These are phyloP conservation scores for Coregonus suidteri DNA, from an alignment of 2,797 vertebrate species.

Conservation along the genomic window DNA sequence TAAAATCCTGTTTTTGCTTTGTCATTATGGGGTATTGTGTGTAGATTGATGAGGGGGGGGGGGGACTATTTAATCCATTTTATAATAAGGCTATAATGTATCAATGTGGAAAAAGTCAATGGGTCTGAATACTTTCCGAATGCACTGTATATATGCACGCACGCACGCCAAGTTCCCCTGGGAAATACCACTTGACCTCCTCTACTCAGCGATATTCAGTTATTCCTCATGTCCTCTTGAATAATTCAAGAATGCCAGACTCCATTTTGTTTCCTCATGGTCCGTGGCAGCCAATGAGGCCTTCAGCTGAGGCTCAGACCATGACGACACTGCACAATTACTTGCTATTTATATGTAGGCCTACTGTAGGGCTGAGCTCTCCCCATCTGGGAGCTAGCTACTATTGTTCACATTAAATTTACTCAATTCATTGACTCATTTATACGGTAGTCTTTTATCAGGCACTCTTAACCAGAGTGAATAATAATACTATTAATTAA, in stretches of 20 bases:
- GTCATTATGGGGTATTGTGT: too few species aligned
- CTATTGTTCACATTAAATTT: neutral
- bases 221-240: constrained; percentile 36
- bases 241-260: constrained; percentile 47
- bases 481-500: neutral
- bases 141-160: neutral
- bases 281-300: constrained; percentile 28
- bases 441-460: neutral
- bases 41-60: too few species aligned
- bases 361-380: neutral
- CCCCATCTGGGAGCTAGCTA: neutral
- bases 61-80: too few species aligned
- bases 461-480: neutral
- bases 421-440: neutral
- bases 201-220: neutral
- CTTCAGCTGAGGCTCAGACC: constrained; percentile 6
- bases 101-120: too few species aligned
- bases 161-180: neutral
- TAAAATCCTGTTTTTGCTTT: too few species aligned
- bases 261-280: constrained; percentile 37
- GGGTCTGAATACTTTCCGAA: neutral
- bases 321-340: neutral
- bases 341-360: neutral
- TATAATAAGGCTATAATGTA: too few species aligned
- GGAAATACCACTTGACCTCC: neutral